Percentiles rank a stretch among this genome's conserved stretches.
phyloP scores from a whole-genome alignment of 2,113 vertebrate genomes.

The Edolisoma coerulescens region DNA sequence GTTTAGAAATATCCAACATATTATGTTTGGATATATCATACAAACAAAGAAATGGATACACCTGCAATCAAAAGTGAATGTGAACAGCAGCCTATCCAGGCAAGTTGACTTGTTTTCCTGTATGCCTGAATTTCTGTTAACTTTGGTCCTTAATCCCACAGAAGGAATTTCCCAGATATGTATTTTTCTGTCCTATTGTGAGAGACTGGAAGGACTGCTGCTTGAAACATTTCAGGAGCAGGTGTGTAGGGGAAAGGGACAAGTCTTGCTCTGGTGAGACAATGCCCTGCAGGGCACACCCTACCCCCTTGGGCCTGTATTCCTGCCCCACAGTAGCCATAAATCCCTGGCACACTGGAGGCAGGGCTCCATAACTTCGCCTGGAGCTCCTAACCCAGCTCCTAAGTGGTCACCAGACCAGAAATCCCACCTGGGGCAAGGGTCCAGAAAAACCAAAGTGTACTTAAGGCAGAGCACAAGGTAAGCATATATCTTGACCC shows the following conservation, averaged over 20 bases:
- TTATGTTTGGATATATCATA: not conserved
- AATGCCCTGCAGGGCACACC: not conserved
- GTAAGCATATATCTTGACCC: not conserved
- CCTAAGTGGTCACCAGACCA: accelerated
- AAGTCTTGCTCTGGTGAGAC: not conserved
- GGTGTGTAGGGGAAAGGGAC: not conserved
- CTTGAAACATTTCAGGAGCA: not conserved
- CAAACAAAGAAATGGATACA: not conserved
- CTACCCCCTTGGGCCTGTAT: too few relatives aligned
- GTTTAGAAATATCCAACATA: not conserved
- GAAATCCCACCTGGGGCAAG: not conserved
- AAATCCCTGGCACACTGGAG: not conserved
- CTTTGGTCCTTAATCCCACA: not conserved
- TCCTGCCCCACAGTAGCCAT: too few relatives aligned
- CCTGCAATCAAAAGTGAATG: not conserved
- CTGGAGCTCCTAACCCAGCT: not conserved
- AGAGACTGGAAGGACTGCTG: not conserved
- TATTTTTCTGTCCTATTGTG: not conserved
- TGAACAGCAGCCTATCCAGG: not conserved
- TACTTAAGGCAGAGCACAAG: accelerated
- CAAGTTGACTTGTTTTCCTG: not conserved
- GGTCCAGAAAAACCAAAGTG: not conserved
- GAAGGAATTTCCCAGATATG: not conserved
- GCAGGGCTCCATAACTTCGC: not conserved
- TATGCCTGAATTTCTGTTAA: not conserved